Evolutionary conservation across 1,140 invertebrate species (phyloP), one percentile per base, ranked within the genome.

Genomic region (Apis florea): DNA sequence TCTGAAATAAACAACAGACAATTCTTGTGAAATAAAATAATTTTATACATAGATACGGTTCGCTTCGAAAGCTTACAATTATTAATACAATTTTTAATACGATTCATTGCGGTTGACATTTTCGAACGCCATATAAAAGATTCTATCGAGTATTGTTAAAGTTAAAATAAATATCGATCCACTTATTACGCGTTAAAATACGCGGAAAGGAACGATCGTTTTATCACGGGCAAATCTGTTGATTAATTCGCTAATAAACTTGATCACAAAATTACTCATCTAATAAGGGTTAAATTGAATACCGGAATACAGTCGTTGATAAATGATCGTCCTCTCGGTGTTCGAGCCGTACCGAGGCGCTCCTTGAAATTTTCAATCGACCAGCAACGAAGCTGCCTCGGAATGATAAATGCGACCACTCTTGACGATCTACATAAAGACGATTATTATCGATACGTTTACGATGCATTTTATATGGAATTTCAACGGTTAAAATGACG

Each of bases 1-100:
- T 92, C 91, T 92, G 90, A 67, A 92, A 92, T 85, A 91, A 84
- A 85, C 47, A 85, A 71, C 24, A 26, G n/a, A n/a, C n/a, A 47
- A n/a, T 77, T 31, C 21, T 61, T 53, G 68, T 82, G 11, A 82
- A 19, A 59, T 40, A 70, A 12, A 40, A 40, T 40, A 40, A 40
- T 40, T 40, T 40, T 40, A 40, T 40, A 40, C 31, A 3, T 5
- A 5, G 2, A 40, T 40, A n/a, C n/a, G 31, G 6, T 40, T 40
- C 31, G 31, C 31, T 40, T 5, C 6, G 0, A 40, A 40, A 40
- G 6, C 31, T 40, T 6, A 40, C 31, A 5, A 40, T 40, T 6
- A 40, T 40, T 40, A n/a, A n/a, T n/a, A n/a, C n/a, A n/a, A n/a
- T n/a, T n/a, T 40, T 40, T 5, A 5, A 40, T 40, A 40, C 31